These are phyloP conservation scores for Calephelis virginiensis DNA, from an alignment of 1,140 invertebrate species.

Conservation along the genomic window DNA sequence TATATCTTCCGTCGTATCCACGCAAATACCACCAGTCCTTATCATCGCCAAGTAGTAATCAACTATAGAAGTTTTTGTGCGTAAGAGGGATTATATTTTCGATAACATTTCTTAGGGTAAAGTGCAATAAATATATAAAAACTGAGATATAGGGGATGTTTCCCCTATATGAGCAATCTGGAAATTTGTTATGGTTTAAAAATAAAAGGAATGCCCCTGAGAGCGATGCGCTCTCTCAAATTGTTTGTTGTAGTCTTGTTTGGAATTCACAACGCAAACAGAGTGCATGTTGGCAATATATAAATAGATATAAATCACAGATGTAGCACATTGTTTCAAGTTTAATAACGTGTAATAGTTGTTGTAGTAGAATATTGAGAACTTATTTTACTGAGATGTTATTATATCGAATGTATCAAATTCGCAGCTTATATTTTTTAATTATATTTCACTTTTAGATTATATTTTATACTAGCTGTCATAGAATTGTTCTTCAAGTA, in stretches of 20 bases:
- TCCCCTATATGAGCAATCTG: conserved; percentile 54
- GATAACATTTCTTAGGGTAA: conserved; percentile 68
- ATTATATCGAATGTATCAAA: too few species aligned
- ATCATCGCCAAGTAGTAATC: conserved; percentile 66
- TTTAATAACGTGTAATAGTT: not conserved
- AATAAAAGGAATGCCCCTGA: conserved; percentile 51
- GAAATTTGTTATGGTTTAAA: conserved; percentile 71
- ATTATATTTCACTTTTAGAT: too few species aligned
- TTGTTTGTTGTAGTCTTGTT: conserved; percentile 26
- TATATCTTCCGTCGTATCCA: conserved; percentile 33
- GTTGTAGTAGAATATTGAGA: not conserved
- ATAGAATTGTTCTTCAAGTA: too few species aligned
- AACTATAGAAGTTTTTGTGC: conserved; percentile 63
- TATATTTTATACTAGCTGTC: too few species aligned
- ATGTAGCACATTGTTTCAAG: conserved; percentile 36
- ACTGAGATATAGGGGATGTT: conserved; percentile 47
- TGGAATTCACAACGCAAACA: conserved; percentile 25
- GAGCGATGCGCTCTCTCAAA: conserved; percentile 28
- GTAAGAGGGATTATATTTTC: conserved; percentile 74
- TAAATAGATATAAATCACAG: conserved; percentile 25
- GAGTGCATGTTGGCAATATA: conserved; percentile 37
- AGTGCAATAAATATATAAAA: conserved; percentile 67
- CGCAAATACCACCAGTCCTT: conserved; percentile 37
- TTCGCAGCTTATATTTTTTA: too few species aligned
- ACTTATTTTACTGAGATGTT: too few species aligned